Base-by-base conservation (phyloP, 2,888 invertebrate species). In the Cephus runcator region DNA sequence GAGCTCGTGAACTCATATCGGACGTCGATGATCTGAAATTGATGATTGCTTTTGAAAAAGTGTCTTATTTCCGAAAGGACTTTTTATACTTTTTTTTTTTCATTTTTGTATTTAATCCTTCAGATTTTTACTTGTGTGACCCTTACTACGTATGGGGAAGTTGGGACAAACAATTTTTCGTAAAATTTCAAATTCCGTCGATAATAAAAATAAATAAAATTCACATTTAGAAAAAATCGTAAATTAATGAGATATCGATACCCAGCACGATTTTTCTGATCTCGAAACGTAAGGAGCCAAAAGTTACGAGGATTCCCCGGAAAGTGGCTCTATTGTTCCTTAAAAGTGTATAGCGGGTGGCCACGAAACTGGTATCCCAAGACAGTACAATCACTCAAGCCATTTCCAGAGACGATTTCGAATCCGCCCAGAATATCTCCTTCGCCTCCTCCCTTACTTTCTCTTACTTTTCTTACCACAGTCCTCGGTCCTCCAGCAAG, bases 361-460 rank as follows among this genome's bases (percentile, higher is more conserved):
- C 34, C 69, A 69, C 33, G 40, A n/a, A 77, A 34, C 77, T 69
- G 33, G 40, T 56, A 56, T 56, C 56, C 56, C 23, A 2, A 56
- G 56, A 56, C 56, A 56, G 23, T 56, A 56, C 56, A 56, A 56
- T 56, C 56, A 56, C 15, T 78, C 73, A 76, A 78, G 76, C 76
- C 69, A 78, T 76, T 73, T 73, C 30, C 56, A 34, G 69, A 33
- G 73, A 77, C 77, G 71, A 77, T 77, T 77, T 68, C 75, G 35
- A 77, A 79, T 79, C 71, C 75, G 34, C 77, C 77, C 56, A 56
- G 23, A 56, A 23, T 56, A 56, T 56, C 56, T 56, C 23, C 40
- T 56, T 2, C 23, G 23, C 9, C 40, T 56, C 23, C 40, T 56
- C 56, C 56, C 23, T 56, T 56, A 56, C 56, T 56, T 56, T 56